Evolutionary conservation across 2,113 vertebrate genomes (phyloP).

Genomic region (Coreoperca whiteheadi): DNA sequence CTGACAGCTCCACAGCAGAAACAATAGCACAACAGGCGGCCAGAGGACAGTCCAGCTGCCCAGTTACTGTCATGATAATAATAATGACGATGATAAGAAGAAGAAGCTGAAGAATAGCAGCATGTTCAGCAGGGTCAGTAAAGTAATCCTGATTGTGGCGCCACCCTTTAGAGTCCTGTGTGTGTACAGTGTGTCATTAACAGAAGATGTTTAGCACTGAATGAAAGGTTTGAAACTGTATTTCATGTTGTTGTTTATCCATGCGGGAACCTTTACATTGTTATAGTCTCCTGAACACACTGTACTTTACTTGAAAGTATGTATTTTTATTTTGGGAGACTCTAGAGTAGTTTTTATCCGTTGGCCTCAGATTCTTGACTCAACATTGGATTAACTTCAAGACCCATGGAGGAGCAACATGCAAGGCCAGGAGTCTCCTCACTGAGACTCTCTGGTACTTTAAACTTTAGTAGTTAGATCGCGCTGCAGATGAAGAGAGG

Average conservation of each 20-base stretch:
- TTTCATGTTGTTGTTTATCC: background rate
- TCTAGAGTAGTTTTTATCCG: background rate
- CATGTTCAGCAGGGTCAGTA: too few relatives aligned
- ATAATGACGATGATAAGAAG: too few relatives aligned
- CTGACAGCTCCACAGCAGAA: background rate
- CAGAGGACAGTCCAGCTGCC: background rate
- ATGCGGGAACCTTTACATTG: background rate
- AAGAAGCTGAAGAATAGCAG: too few relatives aligned
- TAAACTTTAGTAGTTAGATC: background rate
- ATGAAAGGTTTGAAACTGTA: background rate
- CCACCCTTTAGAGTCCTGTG: too few relatives aligned
- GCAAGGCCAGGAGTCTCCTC: background rate
- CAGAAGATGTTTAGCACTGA: too few relatives aligned
- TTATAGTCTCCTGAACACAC: background rate
- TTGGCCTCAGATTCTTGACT: background rate
- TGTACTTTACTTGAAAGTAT: too few relatives aligned
- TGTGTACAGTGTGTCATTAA: too few relatives aligned
- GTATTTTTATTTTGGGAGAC: too few relatives aligned
- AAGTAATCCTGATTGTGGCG: too few relatives aligned
- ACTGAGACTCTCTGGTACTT: too few relatives aligned
- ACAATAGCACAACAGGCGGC: background rate
- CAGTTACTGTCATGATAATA: background rate
- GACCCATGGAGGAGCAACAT: background rate
- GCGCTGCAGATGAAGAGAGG: background rate
- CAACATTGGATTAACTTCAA: background rate